Evolutionary conservation across 1,140 invertebrate species (phyloP).

Genomic region (Rhopalosiphum padi): DNA sequence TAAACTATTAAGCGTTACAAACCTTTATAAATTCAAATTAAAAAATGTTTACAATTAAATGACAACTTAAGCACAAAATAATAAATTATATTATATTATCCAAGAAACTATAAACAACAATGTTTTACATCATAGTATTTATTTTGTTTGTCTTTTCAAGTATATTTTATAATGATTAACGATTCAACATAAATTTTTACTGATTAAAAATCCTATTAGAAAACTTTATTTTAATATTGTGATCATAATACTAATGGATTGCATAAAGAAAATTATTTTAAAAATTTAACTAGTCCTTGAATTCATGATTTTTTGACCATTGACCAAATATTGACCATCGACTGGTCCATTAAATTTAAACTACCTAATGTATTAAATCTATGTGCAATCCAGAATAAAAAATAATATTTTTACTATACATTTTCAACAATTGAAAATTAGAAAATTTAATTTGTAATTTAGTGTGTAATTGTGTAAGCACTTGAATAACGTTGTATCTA

Average conservation of each 20-base stretch:
- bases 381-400: not conserved
- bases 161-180: constrained; percentile 26
- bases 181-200: constrained; percentile 25
- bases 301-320: not conserved
- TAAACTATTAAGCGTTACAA: not conserved
- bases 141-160: not conserved
- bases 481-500: not conserved
- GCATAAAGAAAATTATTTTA: not conserved
- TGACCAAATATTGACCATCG: not conserved
- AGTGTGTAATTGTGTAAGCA: not conserved
- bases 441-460: constrained; percentile 8
- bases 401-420: not conserved
- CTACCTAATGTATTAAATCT: not conserved
- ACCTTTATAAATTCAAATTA: not conserved
- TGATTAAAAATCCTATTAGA: constrained; percentile 2
- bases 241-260: constrained; percentile 24
- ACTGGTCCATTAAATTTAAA: not conserved
- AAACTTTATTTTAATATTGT: constrained; percentile 32
- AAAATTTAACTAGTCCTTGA: not conserved
- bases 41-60: not conserved
- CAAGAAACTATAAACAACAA: not conserved
- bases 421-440: constrained; percentile 7
- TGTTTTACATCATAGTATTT: not conserved
- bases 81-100: not conserved
- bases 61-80: not conserved